These are phyloP conservation scores for Dasypogon diadema DNA, from an alignment of 2,888 invertebrate genomes.

Conservation along the genomic window DNA sequence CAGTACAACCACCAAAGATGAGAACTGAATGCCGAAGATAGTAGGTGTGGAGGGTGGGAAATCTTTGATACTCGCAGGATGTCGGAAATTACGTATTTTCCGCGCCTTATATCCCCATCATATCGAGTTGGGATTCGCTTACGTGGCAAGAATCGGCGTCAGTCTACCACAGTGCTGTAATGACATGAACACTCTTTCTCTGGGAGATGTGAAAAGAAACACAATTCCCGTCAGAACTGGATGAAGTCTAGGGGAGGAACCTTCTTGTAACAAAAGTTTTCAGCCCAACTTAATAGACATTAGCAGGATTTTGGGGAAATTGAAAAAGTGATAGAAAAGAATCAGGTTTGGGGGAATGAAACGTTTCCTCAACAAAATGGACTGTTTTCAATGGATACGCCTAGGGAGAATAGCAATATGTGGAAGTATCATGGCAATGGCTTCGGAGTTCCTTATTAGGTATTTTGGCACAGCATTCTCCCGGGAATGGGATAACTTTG, in stretches of 20 bases:
- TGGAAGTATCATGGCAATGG: not conserved
- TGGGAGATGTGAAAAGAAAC: slow-evolving; percentile 11
- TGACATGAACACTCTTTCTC: slow-evolving; percentile 2
- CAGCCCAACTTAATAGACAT: slow-evolving; percentile 25
- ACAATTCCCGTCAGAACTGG: slow-evolving; percentile 20
- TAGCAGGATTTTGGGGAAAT: slow-evolving; percentile 38
- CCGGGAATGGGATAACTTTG: too few relatives aligned
- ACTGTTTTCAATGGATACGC: not conserved
- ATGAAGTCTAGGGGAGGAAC: not conserved
- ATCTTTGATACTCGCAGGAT: slow-evolving; percentile 15
- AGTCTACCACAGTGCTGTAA: slow-evolving; percentile 2
- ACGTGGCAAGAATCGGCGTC: slow-evolving; percentile 32
- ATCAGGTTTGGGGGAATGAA: not conserved
- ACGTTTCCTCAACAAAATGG: slow-evolving; percentile 11
- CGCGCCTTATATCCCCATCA: slow-evolving; percentile 10
- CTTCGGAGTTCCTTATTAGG: too few relatives aligned
- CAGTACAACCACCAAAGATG: too few relatives aligned
- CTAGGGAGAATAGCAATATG: not conserved
- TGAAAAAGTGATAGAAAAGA: slow-evolving; percentile 25
- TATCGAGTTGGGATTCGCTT: slow-evolving; percentile 20
- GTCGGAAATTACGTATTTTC: slow-evolving; percentile 23
- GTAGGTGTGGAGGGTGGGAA: not conserved
- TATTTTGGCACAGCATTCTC: too few relatives aligned
- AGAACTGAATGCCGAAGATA: too few relatives aligned
- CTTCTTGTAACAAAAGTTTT: slow-evolving; percentile 5